Evolutionary conservation across 1,140 invertebrate species (phyloP).

Genomic region (Varroa destructor): DNA sequence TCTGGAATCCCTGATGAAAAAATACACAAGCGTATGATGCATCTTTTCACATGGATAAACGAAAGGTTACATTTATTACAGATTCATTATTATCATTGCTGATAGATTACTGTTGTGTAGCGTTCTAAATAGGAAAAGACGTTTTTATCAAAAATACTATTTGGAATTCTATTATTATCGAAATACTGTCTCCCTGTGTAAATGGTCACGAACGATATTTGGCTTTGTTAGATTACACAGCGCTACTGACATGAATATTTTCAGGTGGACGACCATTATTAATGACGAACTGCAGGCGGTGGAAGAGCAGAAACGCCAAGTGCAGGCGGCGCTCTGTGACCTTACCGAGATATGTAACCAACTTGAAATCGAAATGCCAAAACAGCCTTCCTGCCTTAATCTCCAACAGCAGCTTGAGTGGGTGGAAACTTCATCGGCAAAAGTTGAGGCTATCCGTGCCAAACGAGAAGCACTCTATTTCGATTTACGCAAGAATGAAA

Average conservation of each 20-base stretch:
- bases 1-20: conserved; percentile 1
- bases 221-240: no score
- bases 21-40: conserved; percentile 3
- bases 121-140: no score
- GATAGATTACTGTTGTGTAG: not conserved
- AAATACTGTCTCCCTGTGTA: no score
- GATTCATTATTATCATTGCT: not conserved
- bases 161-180: no score
- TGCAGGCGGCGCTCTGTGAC: conserved; percentile 5
- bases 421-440: not conserved
- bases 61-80: not conserved
- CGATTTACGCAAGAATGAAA: not conserved
- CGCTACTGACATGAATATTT: no score
- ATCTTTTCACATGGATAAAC: conserved; percentile 12
- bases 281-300: conserved; percentile 15
- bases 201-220: no score
- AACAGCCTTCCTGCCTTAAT: not conserved
- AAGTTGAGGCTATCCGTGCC: not conserved
- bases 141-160: no score
- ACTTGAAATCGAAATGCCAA: not conserved
- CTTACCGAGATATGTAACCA: not conserved
- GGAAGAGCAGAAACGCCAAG: not conserved
- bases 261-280: conserved; percentile 16
- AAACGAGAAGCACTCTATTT: not conserved
- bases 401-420: conserved; percentile 24